These are phyloP conservation scores for Liparis tanakae DNA, from an alignment of 2,797 vertebrate genomes.

Conservation along the genomic window DNA sequence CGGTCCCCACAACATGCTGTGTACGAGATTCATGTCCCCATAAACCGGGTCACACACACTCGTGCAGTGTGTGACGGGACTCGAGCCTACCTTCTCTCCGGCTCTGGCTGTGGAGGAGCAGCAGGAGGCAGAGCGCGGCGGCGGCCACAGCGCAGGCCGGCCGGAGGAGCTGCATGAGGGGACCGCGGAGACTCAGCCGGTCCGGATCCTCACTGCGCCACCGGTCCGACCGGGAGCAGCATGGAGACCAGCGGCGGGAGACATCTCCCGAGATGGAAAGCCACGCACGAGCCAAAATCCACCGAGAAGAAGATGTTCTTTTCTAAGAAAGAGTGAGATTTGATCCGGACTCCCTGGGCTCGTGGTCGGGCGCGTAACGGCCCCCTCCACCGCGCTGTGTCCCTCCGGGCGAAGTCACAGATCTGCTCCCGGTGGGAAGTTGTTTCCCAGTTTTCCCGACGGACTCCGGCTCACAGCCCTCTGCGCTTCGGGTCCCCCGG, in stretches of 20 bases:
- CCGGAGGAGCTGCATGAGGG: slow-evolving; percentile 91
- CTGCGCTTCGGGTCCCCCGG: slow-evolving; percentile 30
- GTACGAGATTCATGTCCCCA: neutral
- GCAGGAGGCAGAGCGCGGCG: slow-evolving; percentile 90
- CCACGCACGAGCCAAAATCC: slow-evolving; percentile 23
- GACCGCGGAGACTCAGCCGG: slow-evolving; percentile 68
- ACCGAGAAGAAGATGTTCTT: neutral
- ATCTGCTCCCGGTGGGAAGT: slow-evolving; percentile 21
- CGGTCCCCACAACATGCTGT: neutral
- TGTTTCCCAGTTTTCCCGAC: slow-evolving; percentile 13
- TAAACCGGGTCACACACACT: neutral
- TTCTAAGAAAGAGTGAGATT: neutral
- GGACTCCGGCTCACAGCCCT: slow-evolving; percentile 39
- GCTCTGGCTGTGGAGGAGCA: slow-evolving; percentile 90
- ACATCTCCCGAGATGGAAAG: slow-evolving; percentile 40
- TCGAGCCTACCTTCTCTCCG: slow-evolving; percentile 89
- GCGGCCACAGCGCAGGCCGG: slow-evolving; percentile 91
- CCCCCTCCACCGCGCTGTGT: slow-evolving; percentile 34
- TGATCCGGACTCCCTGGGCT: slow-evolving; percentile 16
- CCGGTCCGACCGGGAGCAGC: slow-evolving; percentile 42
- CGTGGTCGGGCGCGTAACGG: slow-evolving; percentile 37
- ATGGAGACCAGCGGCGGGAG: slow-evolving; percentile 8
- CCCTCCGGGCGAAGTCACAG: neutral
- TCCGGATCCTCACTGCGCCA: slow-evolving; percentile 71
- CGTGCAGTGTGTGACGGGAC: neutral